These are phyloP conservation scores for Margaritifera margaritifera DNA, from an alignment of 2,888 invertebrate species.

Conservation along the genomic window DNA sequence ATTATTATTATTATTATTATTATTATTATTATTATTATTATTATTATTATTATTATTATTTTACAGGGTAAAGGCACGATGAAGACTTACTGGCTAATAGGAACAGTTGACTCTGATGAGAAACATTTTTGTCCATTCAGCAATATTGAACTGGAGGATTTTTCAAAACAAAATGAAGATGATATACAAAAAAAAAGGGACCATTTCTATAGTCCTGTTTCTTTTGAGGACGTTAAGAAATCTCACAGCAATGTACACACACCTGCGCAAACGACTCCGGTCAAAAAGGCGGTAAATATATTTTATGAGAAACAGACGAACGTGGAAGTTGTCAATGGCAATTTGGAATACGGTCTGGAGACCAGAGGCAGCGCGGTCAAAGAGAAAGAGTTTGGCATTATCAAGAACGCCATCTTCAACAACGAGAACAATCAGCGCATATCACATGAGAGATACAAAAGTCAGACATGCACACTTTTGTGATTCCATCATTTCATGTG, in stretches of 20 bases:
- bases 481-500: neutral
- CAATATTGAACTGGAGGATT: conserved; percentile 45
- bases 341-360: neutral
- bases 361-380: neutral
- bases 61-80: conserved; percentile 63
- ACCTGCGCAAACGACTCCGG: neutral
- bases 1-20: neutral
- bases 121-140: conserved; percentile 45
- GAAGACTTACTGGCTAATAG: conserved; percentile 60
- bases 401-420: neutral
- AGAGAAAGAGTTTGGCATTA: conserved; percentile 6
- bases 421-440: neutral
- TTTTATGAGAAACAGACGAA: neutral
- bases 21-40: neutral
- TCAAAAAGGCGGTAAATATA: neutral
- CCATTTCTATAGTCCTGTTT: conserved; percentile 37
- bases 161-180: conserved; percentile 21
- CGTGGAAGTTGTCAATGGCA: neutral
- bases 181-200: conserved; percentile 11
- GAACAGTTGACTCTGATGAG: conserved; percentile 24
- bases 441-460: conserved; percentile 1
- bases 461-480: conserved; percentile 3
- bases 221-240: conserved; percentile 50
- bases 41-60: conserved; percentile 3
- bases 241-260: neutral